phyloP scores from a whole-genome alignment of 2,888 invertebrate genomes.

The Mythimna loreyi region DNA sequence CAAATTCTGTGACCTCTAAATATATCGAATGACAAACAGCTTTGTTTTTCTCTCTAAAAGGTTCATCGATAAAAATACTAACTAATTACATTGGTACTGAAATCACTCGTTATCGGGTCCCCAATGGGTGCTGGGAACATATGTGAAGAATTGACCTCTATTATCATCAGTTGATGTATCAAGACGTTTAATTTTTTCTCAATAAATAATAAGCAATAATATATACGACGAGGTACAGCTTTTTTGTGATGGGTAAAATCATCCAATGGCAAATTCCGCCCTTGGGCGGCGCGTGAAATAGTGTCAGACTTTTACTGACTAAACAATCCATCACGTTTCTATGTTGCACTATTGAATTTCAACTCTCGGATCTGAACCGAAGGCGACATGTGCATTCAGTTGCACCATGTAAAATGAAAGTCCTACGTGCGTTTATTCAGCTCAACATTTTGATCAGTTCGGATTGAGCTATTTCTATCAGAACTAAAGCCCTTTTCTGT shows the following conservation, averaged over 20 bases:
- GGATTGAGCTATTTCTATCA: too few relatives aligned
- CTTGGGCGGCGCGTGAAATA: too few relatives aligned
- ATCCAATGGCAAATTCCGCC: too few relatives aligned
- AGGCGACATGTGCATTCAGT: neutral
- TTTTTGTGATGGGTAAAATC: too few relatives aligned
- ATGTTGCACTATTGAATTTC: too few relatives aligned
- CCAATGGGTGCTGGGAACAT: slow-evolving; percentile 55
- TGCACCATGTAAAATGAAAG: neutral
- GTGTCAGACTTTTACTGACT: too few relatives aligned
- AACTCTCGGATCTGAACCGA: too few relatives aligned
- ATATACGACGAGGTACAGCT: neutral
- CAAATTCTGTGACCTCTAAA: slow-evolving; percentile 52
- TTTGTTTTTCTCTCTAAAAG: slow-evolving; percentile 41
- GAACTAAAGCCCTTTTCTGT: too few relatives aligned
- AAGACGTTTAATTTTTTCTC: slow-evolving; percentile 21
- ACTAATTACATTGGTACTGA: slow-evolving; percentile 58
- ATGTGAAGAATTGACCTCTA: slow-evolving; percentile 51
- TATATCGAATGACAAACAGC: slow-evolving; percentile 52
- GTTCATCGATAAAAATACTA: slow-evolving; percentile 52
- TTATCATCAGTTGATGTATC: slow-evolving; percentile 31
- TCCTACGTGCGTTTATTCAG: slow-evolving; percentile 3
- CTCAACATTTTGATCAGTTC: too few relatives aligned
- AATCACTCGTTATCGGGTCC: slow-evolving; percentile 62
- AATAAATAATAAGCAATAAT: slow-evolving; percentile 13
- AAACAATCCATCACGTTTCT: too few relatives aligned